Percentiles rank a stretch among this genome's conserved stretches.
These are phyloP conservation scores for Serripes groenlandicus DNA, from an alignment of 2,888 invertebrate species.

Conservation along the genomic window DNA sequence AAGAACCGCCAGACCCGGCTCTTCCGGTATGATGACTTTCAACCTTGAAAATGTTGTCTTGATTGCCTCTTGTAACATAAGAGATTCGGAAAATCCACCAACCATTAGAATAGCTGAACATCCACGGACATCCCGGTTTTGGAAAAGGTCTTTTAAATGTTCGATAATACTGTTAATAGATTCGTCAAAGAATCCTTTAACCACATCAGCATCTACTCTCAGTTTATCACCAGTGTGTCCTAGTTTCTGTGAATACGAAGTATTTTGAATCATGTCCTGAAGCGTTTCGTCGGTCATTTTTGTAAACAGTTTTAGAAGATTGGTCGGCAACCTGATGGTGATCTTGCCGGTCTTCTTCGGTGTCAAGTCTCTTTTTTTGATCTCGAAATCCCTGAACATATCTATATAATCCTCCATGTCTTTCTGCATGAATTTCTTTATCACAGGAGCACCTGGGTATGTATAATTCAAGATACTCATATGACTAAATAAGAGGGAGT, in stretches of 20 bases:
- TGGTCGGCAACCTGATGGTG: neutral
- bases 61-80: constrained; percentile 53
- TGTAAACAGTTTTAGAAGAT: neutral
- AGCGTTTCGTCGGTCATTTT: constrained; percentile 5
- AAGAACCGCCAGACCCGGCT: constrained; percentile 65
- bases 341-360: constrained; percentile 32
- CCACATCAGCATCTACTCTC: constrained; percentile 52
- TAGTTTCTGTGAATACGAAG: constrained; percentile 10
- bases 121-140: constrained; percentile 33
- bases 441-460: constrained; percentile 44
- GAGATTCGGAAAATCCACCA: constrained; percentile 69
- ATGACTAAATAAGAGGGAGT: neutral
- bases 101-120: constrained; percentile 65
- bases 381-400: constrained; percentile 54
- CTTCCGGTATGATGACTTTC: constrained; percentile 62
- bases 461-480: too few relatives aligned
- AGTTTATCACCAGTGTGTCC: constrained; percentile 63
- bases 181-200: constrained; percentile 50
- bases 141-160: constrained; percentile 54
- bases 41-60: constrained; percentile 41
- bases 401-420: constrained; percentile 57
- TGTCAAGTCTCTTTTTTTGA: constrained; percentile 46
- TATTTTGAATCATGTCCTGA: neutral
- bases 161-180: constrained; percentile 45
- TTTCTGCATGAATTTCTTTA: constrained; percentile 37